Conservation (phyloP, 2,113 vertebrate genomes). For the Melanotaenia duboulayi region DNA sequence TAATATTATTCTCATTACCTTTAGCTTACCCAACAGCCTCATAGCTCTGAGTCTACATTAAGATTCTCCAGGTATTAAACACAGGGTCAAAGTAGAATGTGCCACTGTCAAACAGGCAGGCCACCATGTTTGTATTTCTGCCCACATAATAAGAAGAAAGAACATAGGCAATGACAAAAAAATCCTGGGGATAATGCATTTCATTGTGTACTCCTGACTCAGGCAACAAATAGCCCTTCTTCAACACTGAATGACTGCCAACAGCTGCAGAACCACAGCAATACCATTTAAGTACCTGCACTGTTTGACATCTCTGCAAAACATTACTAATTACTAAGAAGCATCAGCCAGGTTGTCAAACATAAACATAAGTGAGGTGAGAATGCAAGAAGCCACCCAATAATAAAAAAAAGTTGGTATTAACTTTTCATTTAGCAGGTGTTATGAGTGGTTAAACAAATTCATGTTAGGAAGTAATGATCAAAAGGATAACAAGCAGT, state of each 20-base stretch:
- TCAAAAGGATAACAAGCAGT: too few species aligned
- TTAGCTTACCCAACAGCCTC: background rate
- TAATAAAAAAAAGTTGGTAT: too few species aligned
- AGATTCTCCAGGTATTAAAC: background rate
- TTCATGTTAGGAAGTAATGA: too few species aligned
- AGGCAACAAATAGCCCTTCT: slow-evolving; percentile 6
- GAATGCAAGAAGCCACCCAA: background rate
- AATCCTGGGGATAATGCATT: background rate
- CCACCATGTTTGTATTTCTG: background rate
- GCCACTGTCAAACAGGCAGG: slow-evolving; percentile 6
- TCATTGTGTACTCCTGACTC: background rate
- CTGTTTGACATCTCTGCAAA: slow-evolving; percentile 22
- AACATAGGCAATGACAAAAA: background rate
- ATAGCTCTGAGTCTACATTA: background rate
- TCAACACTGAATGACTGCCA: background rate
- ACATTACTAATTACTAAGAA: background rate
- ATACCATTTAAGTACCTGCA: slow-evolving; percentile 22
- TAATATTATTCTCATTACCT: background rate
- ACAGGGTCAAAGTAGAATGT: background rate
- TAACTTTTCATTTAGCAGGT: too few species aligned
- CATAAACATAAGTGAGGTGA: background rate
- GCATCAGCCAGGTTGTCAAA: background rate
- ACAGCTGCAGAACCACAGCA: background rate
- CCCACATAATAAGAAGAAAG: background rate
- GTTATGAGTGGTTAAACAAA: too few species aligned